Evolutionary conservation across 2,113 vertebrate species (phyloP).

Genomic region (Tyrannus savana): DNA sequence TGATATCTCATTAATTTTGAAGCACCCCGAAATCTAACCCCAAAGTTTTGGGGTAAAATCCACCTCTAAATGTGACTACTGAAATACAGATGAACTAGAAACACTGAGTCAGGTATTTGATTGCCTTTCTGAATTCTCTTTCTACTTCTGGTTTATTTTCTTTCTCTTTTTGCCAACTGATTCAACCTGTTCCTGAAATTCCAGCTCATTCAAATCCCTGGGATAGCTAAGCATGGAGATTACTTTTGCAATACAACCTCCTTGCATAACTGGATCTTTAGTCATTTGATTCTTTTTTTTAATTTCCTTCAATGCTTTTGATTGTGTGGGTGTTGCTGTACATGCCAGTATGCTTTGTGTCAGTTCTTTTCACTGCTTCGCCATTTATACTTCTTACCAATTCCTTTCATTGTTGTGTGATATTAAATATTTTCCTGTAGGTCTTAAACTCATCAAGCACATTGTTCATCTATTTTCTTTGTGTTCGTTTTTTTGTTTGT

Average conservation of each 20-base stretch:
- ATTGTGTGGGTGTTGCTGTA: constrained; percentile 58
- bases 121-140: background rate
- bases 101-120: background rate
- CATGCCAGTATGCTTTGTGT: constrained; percentile 63
- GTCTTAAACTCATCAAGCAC: constrained; percentile 31
- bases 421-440: constrained; percentile 46
- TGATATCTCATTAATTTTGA: background rate
- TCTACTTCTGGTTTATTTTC: background rate
- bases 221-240: background rate
- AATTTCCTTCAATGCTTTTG: constrained; percentile 50
- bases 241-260: constrained; percentile 14
- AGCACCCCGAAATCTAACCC: background rate
- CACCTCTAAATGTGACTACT: background rate
- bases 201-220: background rate
- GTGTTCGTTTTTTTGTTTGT: background rate
- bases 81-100: background rate
- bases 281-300: background rate
- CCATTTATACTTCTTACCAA: constrained; percentile 43
- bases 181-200: constrained; percentile 24
- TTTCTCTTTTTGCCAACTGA: background rate
- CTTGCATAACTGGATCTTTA: constrained; percentile 38
- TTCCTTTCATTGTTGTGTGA: constrained; percentile 23
- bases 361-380: constrained; percentile 58
- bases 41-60: background rate
- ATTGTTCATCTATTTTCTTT: background rate